Percentiles rank a stretch among this genome's conserved stretches.
phyloP scores from a whole-genome alignment of 2,797 vertebrate species.

The Eleutherodactylus coqui region DNA sequence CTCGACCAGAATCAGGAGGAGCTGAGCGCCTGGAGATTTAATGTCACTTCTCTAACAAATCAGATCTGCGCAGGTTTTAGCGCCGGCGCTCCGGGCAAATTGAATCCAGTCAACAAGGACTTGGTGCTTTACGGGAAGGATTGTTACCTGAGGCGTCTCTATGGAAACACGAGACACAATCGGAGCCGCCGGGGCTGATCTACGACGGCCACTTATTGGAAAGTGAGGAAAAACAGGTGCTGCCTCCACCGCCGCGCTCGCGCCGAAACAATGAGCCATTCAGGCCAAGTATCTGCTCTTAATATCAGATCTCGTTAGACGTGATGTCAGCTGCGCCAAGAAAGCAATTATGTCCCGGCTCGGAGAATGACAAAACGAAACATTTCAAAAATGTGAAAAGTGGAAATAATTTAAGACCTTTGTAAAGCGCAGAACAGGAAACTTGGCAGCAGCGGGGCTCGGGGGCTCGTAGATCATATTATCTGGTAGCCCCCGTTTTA shows the following conservation, averaged over 20 bases:
- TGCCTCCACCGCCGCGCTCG: constrained; percentile 63
- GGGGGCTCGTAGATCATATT: constrained; percentile 67
- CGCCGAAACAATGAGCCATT: constrained; percentile 74
- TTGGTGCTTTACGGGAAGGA: background rate
- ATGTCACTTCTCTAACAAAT: too few species aligned
- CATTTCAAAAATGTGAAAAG: constrained; percentile 66
- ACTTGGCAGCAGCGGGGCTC: constrained; percentile 65
- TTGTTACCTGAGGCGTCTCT: background rate
- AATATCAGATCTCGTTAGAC: constrained; percentile 69
- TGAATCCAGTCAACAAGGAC: constrained; percentile 1
- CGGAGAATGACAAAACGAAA: constrained; percentile 67
- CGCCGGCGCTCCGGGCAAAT: constrained; percentile 61
- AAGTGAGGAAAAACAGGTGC: constrained; percentile 64
- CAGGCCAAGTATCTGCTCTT: constrained; percentile 74
- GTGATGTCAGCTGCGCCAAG: constrained; percentile 60
- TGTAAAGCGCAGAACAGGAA: constrained; percentile 68
- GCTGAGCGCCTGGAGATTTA: too few species aligned
- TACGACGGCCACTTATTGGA: constrained; percentile 61
- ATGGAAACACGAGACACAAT: background rate
- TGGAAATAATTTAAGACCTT: constrained; percentile 68
- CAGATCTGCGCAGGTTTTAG: constrained; percentile 65
- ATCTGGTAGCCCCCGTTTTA: constrained; percentile 44
- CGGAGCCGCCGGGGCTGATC: background rate
- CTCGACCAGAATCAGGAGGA: too few species aligned
- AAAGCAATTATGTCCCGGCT: constrained; percentile 68